A percentile compares a stretch with the other conserved stretches of the same genome.
phyloP scores from a whole-genome alignment of 2,797 vertebrate species.

The Arvicola amphibius region DNA sequence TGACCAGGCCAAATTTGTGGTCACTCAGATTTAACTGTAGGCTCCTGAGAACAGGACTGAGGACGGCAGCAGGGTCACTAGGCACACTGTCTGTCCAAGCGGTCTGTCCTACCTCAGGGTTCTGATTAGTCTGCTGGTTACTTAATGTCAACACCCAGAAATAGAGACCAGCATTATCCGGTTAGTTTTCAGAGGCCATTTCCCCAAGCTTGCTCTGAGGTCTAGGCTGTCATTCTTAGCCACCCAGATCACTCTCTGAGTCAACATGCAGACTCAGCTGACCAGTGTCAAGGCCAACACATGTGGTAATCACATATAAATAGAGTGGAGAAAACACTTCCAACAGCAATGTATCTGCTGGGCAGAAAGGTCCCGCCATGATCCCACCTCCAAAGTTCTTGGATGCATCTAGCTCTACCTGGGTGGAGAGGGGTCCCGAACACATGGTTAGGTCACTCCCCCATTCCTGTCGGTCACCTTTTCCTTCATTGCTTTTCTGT shows the following conservation, averaged over 20 bases:
- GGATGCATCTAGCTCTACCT: neutral
- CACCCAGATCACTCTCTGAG: slow-evolving; percentile 4
- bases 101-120: neutral
- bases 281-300: slow-evolving; percentile 19
- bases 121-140: neutral
- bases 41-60: neutral
- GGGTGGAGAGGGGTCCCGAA: neutral
- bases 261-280: slow-evolving; percentile 38
- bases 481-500: neutral
- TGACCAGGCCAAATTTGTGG: neutral
- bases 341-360: neutral
- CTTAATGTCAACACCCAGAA: slow-evolving; percentile 42
- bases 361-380: neutral
- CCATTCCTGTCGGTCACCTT: neutral
- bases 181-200: neutral
- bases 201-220: neutral
- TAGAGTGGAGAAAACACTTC: neutral
- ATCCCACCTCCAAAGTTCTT: neutral
- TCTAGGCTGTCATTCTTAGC: slow-evolving; percentile 37
- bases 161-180: neutral
- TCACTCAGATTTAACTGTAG: neutral
- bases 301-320: slow-evolving; percentile 58
- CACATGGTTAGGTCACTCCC: neutral
- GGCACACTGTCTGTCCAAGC: neutral
- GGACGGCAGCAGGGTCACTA: neutral